Conservation (phyloP, 1,140 invertebrate species). For the Pseudomyrmex pallidus region DNA sequence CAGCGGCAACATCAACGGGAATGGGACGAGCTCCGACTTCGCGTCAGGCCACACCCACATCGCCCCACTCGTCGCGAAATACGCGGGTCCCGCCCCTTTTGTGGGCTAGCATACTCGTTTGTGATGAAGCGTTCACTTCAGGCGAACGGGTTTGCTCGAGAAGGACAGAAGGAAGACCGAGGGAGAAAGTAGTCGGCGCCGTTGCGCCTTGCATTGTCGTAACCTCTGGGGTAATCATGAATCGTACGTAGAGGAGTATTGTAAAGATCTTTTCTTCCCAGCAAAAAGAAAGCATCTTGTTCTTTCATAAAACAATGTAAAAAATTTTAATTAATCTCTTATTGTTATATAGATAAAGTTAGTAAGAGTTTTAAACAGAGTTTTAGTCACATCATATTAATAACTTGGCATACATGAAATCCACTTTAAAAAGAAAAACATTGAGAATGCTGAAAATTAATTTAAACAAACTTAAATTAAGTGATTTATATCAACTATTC, state of each 20-base stretch:
- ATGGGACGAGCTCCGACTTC: slow-evolving; percentile 72
- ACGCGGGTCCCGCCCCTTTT: slow-evolving; percentile 7
- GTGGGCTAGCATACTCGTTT: not conserved
- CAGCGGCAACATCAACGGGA: slow-evolving; percentile 54
- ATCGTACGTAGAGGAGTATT: slow-evolving; percentile 28
- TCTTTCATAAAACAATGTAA: not conserved
- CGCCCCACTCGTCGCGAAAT: slow-evolving; percentile 29
- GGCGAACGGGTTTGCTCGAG: slow-evolving; percentile 50
- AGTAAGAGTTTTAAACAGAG: too few relatives aligned
- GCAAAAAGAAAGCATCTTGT: not conserved
- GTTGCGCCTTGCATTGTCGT: slow-evolving; percentile 52
- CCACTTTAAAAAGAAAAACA: too few relatives aligned
- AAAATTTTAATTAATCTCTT: too few relatives aligned
- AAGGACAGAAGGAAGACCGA: slow-evolving; percentile 36
- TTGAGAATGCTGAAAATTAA: too few relatives aligned
- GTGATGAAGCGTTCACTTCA: slow-evolving; percentile 40
- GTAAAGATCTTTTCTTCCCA: not conserved
- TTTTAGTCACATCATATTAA: too few relatives aligned
- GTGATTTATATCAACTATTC: too few relatives aligned
- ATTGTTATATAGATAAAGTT: not conserved
- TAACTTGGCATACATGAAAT: too few relatives aligned
- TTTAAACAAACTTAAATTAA: too few relatives aligned
- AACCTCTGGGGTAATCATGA: slow-evolving; percentile 53
- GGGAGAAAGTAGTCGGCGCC: slow-evolving; percentile 48
- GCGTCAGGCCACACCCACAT: slow-evolving; percentile 60